Percentiles rank a stretch among this genome's conserved stretches.
phyloP scores from a whole-genome alignment of 2,113 vertebrate species.

The Speoplatyrhinus poulsoni region DNA sequence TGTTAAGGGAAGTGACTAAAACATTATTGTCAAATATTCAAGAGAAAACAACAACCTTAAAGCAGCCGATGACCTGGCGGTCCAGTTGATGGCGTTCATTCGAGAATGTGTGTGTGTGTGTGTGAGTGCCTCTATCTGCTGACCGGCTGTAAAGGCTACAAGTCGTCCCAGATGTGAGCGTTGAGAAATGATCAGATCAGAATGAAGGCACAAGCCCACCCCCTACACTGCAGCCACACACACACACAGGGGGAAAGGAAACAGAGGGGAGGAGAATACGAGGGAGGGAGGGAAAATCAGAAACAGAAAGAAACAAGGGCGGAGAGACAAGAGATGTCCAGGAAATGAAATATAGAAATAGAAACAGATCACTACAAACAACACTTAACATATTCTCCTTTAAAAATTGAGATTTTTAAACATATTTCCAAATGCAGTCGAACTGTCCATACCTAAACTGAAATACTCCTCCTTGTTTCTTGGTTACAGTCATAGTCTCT shows the following conservation, averaged over 20 bases:
- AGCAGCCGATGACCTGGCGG: slow-evolving; percentile 43
- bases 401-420: too few species aligned
- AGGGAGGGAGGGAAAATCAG: slow-evolving; percentile 18
- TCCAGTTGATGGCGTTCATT: slow-evolving; percentile 33
- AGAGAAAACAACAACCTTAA: slow-evolving; percentile 52
- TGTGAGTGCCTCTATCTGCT: slow-evolving; percentile 29
- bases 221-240: slow-evolving; percentile 43
- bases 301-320: slow-evolving; percentile 3
- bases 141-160: slow-evolving; percentile 53
- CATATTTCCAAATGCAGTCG: too few species aligned
- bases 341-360: slow-evolving; percentile 44
- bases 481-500: too few species aligned
- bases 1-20: slow-evolving; percentile 10
- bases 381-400: neutral
- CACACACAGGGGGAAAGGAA: slow-evolving; percentile 33
- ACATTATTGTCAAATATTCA: slow-evolving; percentile 10
- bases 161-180: slow-evolving; percentile 73
- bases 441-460: too few species aligned
- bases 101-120: slow-evolving; percentile 3
- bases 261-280: slow-evolving; percentile 21
- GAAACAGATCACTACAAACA: neutral
- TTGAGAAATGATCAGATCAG: slow-evolving; percentile 61
- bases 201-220: slow-evolving; percentile 58
- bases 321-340: slow-evolving; percentile 40
- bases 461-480: too few species aligned